phyloP scores from a whole-genome alignment of 2,113 vertebrate species.

The Phycodurus eques region DNA sequence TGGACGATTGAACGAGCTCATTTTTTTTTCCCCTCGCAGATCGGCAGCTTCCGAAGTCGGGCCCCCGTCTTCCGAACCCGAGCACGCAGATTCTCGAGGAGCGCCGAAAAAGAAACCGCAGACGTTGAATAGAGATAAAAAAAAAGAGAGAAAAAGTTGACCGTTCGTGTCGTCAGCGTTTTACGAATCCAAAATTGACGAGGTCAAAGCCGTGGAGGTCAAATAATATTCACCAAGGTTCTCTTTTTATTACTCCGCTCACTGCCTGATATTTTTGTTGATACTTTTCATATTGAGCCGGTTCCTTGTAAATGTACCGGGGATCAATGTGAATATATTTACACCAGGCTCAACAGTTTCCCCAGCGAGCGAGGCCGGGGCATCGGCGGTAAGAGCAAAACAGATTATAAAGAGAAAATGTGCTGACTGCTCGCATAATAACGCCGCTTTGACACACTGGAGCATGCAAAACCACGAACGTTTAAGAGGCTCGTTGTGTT shows the following conservation, averaged over 20 bases:
- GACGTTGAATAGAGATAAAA: neutral
- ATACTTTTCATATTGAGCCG: slow-evolving; percentile 1
- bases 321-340: slow-evolving; percentile 1
- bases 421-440: neutral
- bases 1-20: slow-evolving; percentile 21
- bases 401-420: neutral
- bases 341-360: neutral
- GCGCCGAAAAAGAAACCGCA: neutral
- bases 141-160: slow-evolving; percentile 2
- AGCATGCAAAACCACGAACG: too few species aligned
- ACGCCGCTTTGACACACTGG: neutral
- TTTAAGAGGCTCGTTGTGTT: too few species aligned
- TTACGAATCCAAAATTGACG: slow-evolving; percentile 14
- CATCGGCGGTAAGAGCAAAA: neutral
- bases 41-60: neutral
- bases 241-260: neutral
- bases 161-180: slow-evolving; percentile 4
- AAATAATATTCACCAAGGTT: slow-evolving; percentile 17
- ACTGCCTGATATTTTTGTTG: neutral
- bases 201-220: slow-evolving; percentile 14
- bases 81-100: neutral
- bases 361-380: neutral
- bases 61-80: neutral
- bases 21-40: slow-evolving; percentile 14
- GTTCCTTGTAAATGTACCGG: neutral